Evolutionary conservation across 2,888 invertebrate species (phyloP).

Genomic region (Trissolcus brochymenae): DNA sequence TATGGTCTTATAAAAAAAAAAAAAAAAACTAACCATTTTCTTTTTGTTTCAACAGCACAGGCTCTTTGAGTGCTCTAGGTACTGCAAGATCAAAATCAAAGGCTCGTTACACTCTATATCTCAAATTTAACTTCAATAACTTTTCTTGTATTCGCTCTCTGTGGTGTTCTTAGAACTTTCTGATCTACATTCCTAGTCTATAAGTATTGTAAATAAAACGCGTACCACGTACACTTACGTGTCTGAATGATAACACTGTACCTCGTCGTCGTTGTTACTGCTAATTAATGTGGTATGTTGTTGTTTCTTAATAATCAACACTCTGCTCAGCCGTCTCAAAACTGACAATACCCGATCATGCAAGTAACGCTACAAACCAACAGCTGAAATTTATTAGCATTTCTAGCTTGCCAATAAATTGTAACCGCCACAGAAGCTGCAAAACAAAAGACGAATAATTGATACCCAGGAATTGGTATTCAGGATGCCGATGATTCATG

Average conservation of each 20-base stretch:
- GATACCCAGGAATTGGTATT: too few species aligned
- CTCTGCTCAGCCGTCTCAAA: slow-evolving; percentile 27
- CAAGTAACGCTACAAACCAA: too few species aligned
- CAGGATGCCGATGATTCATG: too few species aligned
- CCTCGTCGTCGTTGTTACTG: slow-evolving; percentile 68
- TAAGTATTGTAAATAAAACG: slow-evolving; percentile 62
- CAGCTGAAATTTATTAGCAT: too few species aligned
- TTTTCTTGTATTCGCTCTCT: slow-evolving; percentile 58
- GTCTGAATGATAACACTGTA: slow-evolving; percentile 54
- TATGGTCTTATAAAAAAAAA: too few species aligned
- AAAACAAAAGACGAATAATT: too few species aligned
- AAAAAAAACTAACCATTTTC: too few species aligned
- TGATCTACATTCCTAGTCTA: slow-evolving; percentile 60
- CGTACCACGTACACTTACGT: slow-evolving; percentile 57
- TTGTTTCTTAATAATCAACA: slow-evolving; percentile 73
- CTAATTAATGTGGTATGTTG: slow-evolving; percentile 75
- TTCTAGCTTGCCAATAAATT: too few species aligned
- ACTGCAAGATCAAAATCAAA: slow-evolving; percentile 29
- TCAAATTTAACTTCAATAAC: slow-evolving; percentile 57
- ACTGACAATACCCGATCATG: slow-evolving; percentile 4
- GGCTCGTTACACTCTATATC: slow-evolving; percentile 52
- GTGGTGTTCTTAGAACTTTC: slow-evolving; percentile 59
- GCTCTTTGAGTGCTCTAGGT: slow-evolving; percentile 8
- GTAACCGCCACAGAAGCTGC: too few species aligned
- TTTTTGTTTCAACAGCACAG: too few species aligned